These are phyloP conservation scores for Lagria hirta DNA, from an alignment of 2,888 invertebrate genomes.

Conservation along the genomic window DNA sequence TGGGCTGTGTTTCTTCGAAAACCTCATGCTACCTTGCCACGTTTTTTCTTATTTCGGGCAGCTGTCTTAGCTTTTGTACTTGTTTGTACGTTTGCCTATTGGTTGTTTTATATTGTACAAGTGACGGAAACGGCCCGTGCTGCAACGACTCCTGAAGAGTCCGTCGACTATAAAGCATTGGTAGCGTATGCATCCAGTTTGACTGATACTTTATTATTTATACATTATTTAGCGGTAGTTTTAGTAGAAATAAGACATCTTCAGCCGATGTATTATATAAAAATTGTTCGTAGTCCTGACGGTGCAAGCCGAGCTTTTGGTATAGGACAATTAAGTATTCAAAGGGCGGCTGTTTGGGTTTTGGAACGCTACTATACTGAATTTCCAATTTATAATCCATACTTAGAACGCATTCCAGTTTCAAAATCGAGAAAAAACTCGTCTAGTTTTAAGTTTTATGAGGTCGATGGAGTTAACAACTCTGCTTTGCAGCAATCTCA, in stretches of 20 bases:
- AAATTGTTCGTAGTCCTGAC: slow-evolving; percentile 93
- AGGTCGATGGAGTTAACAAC: slow-evolving; percentile 80
- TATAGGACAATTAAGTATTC: slow-evolving; percentile 90
- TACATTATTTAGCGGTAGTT: slow-evolving; percentile 92
- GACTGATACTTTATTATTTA: slow-evolving; percentile 90
- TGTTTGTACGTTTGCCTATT: slow-evolving; percentile 93
- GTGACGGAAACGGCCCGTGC: slow-evolving; percentile 79
- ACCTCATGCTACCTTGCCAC: slow-evolving; percentile 83
- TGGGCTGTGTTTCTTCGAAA: slow-evolving; percentile 91
- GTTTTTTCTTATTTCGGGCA: slow-evolving; percentile 88
- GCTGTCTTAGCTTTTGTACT: slow-evolving; percentile 85
- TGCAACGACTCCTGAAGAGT: slow-evolving; percentile 76
- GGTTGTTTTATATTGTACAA: slow-evolving; percentile 97
- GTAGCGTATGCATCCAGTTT: slow-evolving; percentile 92
- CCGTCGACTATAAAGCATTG: slow-evolving; percentile 81
- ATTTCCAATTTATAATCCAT: slow-evolving; percentile 96
- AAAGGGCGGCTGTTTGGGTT: slow-evolving; percentile 92
- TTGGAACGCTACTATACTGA: slow-evolving; percentile 94
- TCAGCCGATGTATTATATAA: slow-evolving; percentile 85
- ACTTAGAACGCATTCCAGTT: slow-evolving; percentile 86
- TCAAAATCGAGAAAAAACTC: slow-evolving; percentile 78
- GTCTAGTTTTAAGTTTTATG: slow-evolving; percentile 94
- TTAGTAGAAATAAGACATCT: slow-evolving; percentile 91
- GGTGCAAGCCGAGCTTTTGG: slow-evolving; percentile 86
- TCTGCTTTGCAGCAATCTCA: slow-evolving; percentile 69